Evolutionary conservation across 2,888 invertebrate species (phyloP), one percentile per base, ranked within the genome.

Genomic region (Rhodophaea formosa): DNA sequence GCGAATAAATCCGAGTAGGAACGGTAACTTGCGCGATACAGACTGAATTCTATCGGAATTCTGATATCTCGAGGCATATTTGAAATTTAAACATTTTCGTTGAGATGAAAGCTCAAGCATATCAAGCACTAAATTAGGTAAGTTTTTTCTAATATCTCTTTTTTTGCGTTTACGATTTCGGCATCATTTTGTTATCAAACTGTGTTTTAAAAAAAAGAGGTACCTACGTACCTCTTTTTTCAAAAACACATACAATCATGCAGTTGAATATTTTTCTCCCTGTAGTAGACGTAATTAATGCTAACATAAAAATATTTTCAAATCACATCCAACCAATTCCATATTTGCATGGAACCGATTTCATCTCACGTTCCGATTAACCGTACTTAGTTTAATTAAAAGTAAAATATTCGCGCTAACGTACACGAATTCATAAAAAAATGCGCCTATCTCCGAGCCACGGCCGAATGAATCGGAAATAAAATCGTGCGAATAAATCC

Each of bases 401-500:
- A 54, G 12, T 30, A 16, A 44, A 44, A 54, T 54, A 54, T 44
- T 44, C 30, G 16, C 14, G 23, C 30, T 7, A 29, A 42, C 53
- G 35, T 35, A 10, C 15, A 0, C 39, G 54, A 46, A 57, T 61
- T 59, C 47, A 8, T 61, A 60, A 66, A 62, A 56, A 56, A 55
- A 10, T 5, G 14, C 17, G 54, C 45, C 60, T 73, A 71, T 68
- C 68, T 67, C 69, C 63, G 32, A 64, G 57, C 53, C 59, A 72
- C 76, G 65, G 65, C 58, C 63, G 75, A 69, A 57, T 71, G 74
- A 64, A 67, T 72, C 58, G 69, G 62, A 74, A 77, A 79, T 77
- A 77, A 80, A 79, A 79, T 58, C 55, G 62, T 61, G 60, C 58
- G 64, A 67, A 69, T 73, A 71, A 70, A 79, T 76, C 71, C 63